Percentiles rank a stretch among this genome's conserved stretches.
phyloP scores from a whole-genome alignment of 2,888 invertebrate genomes.

The Ceratothoa steindachneri region DNA sequence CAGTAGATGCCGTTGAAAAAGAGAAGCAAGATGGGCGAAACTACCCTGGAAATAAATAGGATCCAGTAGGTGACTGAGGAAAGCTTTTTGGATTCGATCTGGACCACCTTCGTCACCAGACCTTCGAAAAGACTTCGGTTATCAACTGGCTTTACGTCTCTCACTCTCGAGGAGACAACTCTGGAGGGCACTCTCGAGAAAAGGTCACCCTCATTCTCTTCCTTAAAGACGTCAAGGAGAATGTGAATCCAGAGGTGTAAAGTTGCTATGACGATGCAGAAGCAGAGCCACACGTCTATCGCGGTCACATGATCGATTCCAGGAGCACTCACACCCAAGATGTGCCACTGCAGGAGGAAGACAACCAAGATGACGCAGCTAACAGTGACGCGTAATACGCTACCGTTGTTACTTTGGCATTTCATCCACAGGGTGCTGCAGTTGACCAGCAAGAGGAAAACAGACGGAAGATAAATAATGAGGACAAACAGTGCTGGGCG shows the following conservation, averaged over 20 bases:
- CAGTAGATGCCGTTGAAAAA: constrained; percentile 37
- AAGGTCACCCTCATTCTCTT: neutral
- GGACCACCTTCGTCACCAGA: constrained; percentile 17
- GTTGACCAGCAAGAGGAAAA: constrained; percentile 29
- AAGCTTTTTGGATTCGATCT: constrained; percentile 19
- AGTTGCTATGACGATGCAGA: constrained; percentile 30
- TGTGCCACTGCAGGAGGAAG: constrained; percentile 32
- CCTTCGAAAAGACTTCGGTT: constrained; percentile 27
- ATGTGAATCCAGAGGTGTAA: constrained; percentile 33
- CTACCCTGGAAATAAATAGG: constrained; percentile 33
- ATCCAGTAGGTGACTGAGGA: constrained; percentile 44
- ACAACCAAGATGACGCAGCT: constrained; percentile 18
- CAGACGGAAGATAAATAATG: constrained; percentile 31
- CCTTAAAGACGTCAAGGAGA: constrained; percentile 22
- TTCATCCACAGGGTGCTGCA: constrained; percentile 36
- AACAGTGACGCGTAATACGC: constrained; percentile 28
- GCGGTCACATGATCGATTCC: constrained; percentile 24
- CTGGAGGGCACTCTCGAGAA: constrained; percentile 26
- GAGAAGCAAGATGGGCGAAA: constrained; percentile 31
- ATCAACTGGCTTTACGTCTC: constrained; percentile 45
- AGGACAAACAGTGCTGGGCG: constrained; percentile 21
- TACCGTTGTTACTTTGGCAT: constrained; percentile 10
- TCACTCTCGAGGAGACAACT: constrained; percentile 17
- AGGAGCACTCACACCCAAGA: constrained; percentile 26
- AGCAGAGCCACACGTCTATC: constrained; percentile 42